Base-by-base conservation (phyloP, 2,113 vertebrate genomes). In the Microcebus jonahi region DNA sequence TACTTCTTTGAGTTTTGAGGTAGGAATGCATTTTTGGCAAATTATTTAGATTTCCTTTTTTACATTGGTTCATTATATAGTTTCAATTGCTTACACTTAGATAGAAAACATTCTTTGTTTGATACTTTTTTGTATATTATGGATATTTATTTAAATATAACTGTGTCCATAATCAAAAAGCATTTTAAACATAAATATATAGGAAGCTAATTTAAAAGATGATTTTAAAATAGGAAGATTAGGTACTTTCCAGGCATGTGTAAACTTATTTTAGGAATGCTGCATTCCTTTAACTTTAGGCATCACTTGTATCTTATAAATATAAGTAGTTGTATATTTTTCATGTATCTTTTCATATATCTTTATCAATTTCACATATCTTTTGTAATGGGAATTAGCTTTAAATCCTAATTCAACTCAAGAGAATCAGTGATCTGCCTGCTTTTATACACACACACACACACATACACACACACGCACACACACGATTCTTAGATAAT, bases 121-220 rank as follows among this genome's bases (percentile, higher is more conserved):
- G 57, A 1, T 31, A 45, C 73, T 39, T 70, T 20, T 71, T 88
- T 48, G 3, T 70, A 71, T 67, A 27, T 31, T 70, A 68, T 73
- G 27, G 29, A 5, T 82, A 48, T 76, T 94, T 70, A 88, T 85
- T 95, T 85, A 91, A 94, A 82, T 53, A 36, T 91, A 81, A 88
- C 71, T 70, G 34, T 77, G 20, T 27, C 18, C 42, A n/a, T 20
- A 84, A 45, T 65, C 8, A n/a, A 82, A 93, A 91, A 59, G 13
- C 18, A 77, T 73, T 96, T 71, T 67, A 55, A 91, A 70, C 85
- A 53, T 91, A 90, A 85, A 85, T 85, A 53, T 48, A 27, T 57
- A 81, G 68, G 15, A 82, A 95, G 36, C 63, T 27, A 59, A 79
- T 42, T 90, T 83, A 50, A 68, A 95, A 87, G n/a, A 21, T 75